These are phyloP conservation scores for Punctoribates punctum DNA, from an alignment of 2,888 invertebrate genomes.

Conservation along the genomic window DNA sequence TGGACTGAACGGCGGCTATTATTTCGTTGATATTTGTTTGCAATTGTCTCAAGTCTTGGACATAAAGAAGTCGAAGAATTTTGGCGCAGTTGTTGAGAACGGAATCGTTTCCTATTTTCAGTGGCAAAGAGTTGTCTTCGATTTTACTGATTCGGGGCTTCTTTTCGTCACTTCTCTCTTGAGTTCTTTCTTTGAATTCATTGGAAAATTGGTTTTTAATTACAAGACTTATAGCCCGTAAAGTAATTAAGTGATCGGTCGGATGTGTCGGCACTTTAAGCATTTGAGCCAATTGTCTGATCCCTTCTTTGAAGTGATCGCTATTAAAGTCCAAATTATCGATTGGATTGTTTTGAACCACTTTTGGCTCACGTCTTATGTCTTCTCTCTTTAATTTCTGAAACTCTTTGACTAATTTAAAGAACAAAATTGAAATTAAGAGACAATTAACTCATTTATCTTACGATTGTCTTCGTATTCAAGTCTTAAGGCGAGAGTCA, in stretches of 20 bases:
- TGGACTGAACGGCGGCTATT: conserved; percentile 81
- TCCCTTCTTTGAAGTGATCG: conserved; percentile 72
- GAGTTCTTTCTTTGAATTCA: conserved; percentile 53
- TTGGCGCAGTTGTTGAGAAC: conserved; percentile 69
- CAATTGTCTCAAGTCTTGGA: conserved; percentile 75
- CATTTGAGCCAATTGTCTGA: conserved; percentile 71
- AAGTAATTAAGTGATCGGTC: conserved; percentile 66
- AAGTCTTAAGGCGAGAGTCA: conserved; percentile 75
- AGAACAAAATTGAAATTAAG: conserved; percentile 33
- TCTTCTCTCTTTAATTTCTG: conserved; percentile 64
- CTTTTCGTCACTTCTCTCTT: neutral
- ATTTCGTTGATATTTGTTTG: conserved; percentile 93
- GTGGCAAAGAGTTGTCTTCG: conserved; percentile 29
- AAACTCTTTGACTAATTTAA: conserved; percentile 61
- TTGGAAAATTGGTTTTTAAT: conserved; percentile 62
- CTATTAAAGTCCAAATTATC: conserved; percentile 74
- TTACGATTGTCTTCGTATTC: conserved; percentile 71
- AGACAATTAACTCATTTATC: neutral
- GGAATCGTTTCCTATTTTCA: conserved; percentile 53
- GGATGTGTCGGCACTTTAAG: conserved; percentile 76
- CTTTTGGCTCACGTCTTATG: conserved; percentile 62
- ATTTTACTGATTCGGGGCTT: neutral
- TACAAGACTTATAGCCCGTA: conserved; percentile 66
- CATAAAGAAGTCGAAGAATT: conserved; percentile 72
- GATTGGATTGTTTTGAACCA: conserved; percentile 74